Conservation (phyloP, 2,113 vertebrate genomes). For the Xyliphius kryptos region DNA sequence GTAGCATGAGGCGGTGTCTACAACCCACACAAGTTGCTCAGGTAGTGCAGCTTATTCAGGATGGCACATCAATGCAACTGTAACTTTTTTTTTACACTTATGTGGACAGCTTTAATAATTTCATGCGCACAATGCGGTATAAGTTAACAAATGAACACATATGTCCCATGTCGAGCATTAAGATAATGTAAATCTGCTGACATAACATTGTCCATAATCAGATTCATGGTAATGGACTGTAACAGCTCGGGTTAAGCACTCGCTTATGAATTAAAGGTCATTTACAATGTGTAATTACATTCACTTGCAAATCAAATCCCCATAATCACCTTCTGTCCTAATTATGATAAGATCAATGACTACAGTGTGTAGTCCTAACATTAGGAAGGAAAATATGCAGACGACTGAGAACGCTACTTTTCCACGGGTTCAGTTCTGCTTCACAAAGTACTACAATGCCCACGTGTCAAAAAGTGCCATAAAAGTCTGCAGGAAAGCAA, state of each 20-base stretch:
- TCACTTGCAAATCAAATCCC: constrained; percentile 2
- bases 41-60: too few relatives aligned
- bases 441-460: constrained; percentile 6
- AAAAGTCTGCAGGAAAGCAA: constrained; percentile 25
- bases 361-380: neutral
- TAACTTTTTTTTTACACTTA: too few relatives aligned
- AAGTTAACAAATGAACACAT: neutral
- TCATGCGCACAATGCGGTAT: neutral
- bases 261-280: neutral
- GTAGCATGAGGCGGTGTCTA: too few relatives aligned
- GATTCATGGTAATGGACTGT: constrained; percentile 1
- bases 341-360: neutral
- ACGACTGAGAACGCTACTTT: neutral
- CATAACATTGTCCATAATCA: neutral
- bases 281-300: constrained; percentile 7
- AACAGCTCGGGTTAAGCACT: neutral
- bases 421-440: neutral
- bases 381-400: neutral
- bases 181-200: neutral
- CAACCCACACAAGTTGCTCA: too few relatives aligned
- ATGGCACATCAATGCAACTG: too few relatives aligned
- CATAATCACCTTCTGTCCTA: constrained; percentile 1
- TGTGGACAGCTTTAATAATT: too few relatives aligned
- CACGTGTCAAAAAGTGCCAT: constrained; percentile 14
- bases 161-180: neutral